Evolutionary conservation across 2,797 vertebrate species (phyloP).

Genomic region (Eidolon dupreanum): DNA sequence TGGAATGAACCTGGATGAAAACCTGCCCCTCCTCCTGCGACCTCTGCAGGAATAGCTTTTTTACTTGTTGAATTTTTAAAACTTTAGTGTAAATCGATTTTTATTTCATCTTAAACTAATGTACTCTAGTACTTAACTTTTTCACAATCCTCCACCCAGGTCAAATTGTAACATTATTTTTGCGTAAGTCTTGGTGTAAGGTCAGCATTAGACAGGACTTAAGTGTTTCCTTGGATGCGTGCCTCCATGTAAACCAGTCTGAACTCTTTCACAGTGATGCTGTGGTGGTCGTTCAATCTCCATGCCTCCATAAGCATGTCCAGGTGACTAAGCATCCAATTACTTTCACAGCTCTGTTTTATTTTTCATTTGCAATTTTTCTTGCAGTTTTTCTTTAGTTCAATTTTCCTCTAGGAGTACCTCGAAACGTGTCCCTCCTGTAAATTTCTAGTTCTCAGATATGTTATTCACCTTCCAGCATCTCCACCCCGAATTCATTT

Average conservation of each 20-base stretch:
- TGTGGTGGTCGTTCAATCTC: background rate
- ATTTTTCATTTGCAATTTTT: conserved; percentile 49
- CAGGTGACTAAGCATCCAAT: conserved; percentile 41
- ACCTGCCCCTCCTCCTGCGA: background rate
- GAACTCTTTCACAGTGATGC: background rate
- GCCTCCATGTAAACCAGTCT: conserved; percentile 19
- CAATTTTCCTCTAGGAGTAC: background rate
- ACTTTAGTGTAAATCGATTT: conserved; percentile 9
- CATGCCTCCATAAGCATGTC: background rate
- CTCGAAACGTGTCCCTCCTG: background rate
- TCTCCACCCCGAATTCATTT: background rate
- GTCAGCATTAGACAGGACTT: background rate
- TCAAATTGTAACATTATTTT: too few relatives aligned
- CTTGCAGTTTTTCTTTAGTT: background rate
- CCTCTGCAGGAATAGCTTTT: conserved; percentile 14
- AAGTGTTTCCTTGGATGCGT: background rate
- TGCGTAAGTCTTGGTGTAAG: background rate
- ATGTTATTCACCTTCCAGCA: background rate
- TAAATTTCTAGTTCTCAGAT: conserved; percentile 16
- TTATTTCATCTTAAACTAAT: conserved; percentile 40
- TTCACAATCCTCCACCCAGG: too few relatives aligned
- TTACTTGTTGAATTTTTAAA: conserved; percentile 23
- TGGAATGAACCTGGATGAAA: background rate
- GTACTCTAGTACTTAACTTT: background rate
- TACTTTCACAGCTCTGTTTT: conserved; percentile 39